Base-by-base conservation (phyloP, 2,797 vertebrate genomes). In the Pelochelys cantorii region DNA sequence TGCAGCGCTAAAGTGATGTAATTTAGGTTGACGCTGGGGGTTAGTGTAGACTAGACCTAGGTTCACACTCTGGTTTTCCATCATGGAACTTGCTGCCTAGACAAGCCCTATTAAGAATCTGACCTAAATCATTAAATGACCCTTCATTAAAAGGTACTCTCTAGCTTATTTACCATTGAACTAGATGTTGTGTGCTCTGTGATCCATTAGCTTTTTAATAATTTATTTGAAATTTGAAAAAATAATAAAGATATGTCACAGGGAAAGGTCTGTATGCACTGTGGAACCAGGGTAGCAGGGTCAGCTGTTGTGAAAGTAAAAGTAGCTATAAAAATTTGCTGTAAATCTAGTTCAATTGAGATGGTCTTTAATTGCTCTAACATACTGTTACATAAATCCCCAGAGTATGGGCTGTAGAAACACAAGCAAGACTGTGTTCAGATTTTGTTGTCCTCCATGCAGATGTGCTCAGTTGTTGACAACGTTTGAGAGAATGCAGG, bases 401-500 rank as follows among this genome's bases (percentile, higher is more conserved):
- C 74, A 54, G 22, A 81, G 59, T 77, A 78, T 11, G 81, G 93
- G 79, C 5, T 94, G 37, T 85, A 91, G 88, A 96, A 95, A 92
- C 84, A 92, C 88, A 85, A 94, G 90, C 84, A 93, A 42, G 79
- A 22, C 78, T 68, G 23, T 86, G 31, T 85, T 54, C 87, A 85
- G 91, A 89, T 92, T 97, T 96, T 95, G 79, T 92, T 97, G 89
- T 42, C 68, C 87, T 95, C 91, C 88, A 52, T 93, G 90, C 95
- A 97, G 96, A 95, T 97, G 96, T 81, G 79, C 83, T 94, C 75
- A 75, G 95, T 95, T 96, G 96, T 97, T 97, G 96, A 95, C 95
- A 97, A 96, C 87, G 88, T 56, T 95, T 94, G 88, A 95, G 95
- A 97, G 88, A 95, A 91, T 89, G 92, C 93, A 93, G 90, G 89